phyloP scores from a whole-genome alignment of 2,113 vertebrate species.

The Danionella cerebrum region DNA sequence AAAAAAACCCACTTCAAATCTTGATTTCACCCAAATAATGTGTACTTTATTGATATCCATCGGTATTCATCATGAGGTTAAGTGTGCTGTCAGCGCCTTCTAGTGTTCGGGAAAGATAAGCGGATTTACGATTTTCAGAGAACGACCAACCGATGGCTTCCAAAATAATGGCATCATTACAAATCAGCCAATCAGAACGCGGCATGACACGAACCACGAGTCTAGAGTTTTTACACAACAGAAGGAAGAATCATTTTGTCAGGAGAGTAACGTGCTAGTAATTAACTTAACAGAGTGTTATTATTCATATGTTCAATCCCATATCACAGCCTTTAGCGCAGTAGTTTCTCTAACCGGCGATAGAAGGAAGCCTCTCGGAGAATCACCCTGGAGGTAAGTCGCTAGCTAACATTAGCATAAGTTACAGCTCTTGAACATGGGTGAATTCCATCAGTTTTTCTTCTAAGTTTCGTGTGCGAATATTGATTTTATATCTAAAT shows the following conservation, averaged over 20 bases:
- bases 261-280: neutral
- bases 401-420: conserved; percentile 6
- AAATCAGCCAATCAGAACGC: conserved; percentile 9
- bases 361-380: neutral
- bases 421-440: neutral
- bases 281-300: neutral
- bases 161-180: conserved; percentile 12
- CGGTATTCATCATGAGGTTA: too few species aligned
- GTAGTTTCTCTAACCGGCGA: neutral
- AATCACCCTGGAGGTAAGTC: neutral
- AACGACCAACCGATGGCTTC: neutral
- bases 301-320: neutral
- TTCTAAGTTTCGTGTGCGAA: too few species aligned
- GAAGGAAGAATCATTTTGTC: neutral
- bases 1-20: too few species aligned
- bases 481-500: too few species aligned
- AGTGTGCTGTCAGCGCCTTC: neutral
- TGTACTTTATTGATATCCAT: too few species aligned
- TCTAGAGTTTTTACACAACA: conserved; percentile 9
- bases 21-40: too few species aligned
- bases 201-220: conserved; percentile 12
- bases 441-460: neutral
- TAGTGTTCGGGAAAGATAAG: neutral
- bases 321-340: neutral
- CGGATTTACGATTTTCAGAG: neutral